Evolutionary conservation across 1,140 invertebrate species (phyloP).

Genomic region (Arctopsyche grandis): DNA sequence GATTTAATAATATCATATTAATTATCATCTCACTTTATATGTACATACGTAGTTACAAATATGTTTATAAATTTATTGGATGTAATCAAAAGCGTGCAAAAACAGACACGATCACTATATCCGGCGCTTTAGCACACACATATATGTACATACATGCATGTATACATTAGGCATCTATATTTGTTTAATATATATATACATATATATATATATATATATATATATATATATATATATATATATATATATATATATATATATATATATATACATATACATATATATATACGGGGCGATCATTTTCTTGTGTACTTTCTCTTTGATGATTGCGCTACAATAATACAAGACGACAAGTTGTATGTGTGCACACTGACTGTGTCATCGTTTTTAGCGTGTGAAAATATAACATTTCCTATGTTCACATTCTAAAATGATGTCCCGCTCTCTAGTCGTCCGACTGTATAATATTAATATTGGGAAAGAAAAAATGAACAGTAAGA

Average conservation of each 20-base stretch:
- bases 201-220: not conserved
- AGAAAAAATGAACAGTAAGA: not conserved
- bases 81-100: too few species aligned
- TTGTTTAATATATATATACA: slow-evolving; percentile 2
- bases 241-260: not conserved
- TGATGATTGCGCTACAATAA: slow-evolving; percentile 22
- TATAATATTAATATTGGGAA: too few species aligned
- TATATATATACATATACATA: not conserved
- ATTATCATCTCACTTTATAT: too few species aligned
- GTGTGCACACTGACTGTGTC: not conserved
- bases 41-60: too few species aligned
- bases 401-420: slow-evolving; percentile 10
- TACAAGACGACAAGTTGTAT: slow-evolving; percentile 6
- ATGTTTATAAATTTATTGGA: too few species aligned
- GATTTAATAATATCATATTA: too few species aligned
- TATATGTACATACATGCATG: too few species aligned
- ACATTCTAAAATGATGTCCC: not conserved
- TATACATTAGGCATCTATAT: too few species aligned
- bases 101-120: too few species aligned
- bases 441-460: too few species aligned
- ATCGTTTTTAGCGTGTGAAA: slow-evolving; percentile 13
- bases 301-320: slow-evolving; percentile 26
- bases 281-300: slow-evolving; percentile 8
- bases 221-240: not conserved
- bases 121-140: too few species aligned